These are phyloP conservation scores for Alexandromys fortis DNA, from an alignment of 2,113 vertebrate genomes.

Conservation along the genomic window DNA sequence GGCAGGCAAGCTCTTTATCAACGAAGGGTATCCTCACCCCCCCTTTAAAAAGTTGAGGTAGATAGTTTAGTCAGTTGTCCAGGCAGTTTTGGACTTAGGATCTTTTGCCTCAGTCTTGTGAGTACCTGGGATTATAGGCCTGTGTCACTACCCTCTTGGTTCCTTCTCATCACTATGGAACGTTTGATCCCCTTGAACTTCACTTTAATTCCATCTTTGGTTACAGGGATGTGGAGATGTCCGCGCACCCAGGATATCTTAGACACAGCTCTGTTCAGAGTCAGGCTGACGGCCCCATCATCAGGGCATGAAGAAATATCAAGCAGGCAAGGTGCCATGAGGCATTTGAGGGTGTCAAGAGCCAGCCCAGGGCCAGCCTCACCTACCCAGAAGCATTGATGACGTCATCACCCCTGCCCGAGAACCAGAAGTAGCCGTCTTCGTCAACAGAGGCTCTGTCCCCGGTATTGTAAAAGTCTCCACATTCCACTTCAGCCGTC, in stretches of 20 bases:
- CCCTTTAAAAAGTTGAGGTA: background rate
- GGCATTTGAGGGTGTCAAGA: slow-evolving; percentile 60
- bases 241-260: background rate
- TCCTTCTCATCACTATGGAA: background rate
- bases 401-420: slow-evolving; percentile 88
- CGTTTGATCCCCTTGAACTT: background rate
- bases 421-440: slow-evolving; percentile 90
- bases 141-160: background rate
- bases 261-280: background rate
- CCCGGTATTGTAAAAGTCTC: slow-evolving; percentile 89
- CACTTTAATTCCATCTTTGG: background rate
- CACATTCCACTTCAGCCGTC: slow-evolving; percentile 83
- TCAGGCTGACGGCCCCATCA: background rate
- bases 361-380: background rate
- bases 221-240: background rate
- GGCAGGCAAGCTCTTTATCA: background rate
- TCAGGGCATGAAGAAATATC: background rate
- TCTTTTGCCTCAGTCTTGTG: no score
- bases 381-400: slow-evolving; percentile 90
- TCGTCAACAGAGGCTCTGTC: slow-evolving; percentile 86
- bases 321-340: no score
- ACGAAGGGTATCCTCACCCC: background rate
- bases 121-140: background rate
- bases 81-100: background rate
- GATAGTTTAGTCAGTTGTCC: background rate